phyloP scores from a whole-genome alignment of 2,797 vertebrate species.

The Petrocephalus sullivani region DNA sequence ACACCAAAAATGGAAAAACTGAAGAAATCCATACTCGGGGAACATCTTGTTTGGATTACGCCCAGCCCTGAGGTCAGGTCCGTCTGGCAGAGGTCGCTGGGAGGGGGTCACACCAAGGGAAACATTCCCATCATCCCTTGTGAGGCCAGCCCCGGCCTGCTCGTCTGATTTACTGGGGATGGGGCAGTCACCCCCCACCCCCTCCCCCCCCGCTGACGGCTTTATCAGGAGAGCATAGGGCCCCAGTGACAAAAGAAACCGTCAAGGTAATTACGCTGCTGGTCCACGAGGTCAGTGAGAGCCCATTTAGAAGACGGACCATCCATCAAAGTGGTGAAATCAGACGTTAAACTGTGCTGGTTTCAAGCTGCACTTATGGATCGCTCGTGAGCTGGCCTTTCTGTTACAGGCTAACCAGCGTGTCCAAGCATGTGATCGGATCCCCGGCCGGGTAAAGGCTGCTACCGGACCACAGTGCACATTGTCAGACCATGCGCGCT shows the following conservation, averaged over 20 bases:
- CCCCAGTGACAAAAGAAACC: neutral
- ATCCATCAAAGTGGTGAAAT: neutral
- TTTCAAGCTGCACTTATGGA: neutral
- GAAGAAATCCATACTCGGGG: neutral
- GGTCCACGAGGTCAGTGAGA: neutral
- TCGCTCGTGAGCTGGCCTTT: neutral
- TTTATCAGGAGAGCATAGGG: neutral
- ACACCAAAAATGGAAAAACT: neutral
- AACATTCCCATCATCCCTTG: neutral
- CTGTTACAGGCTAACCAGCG: neutral
- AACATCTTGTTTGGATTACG: conserved; percentile 6
- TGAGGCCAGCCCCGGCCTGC: neutral
- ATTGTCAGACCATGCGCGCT: neutral
- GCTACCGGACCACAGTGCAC: neutral
- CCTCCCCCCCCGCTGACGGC: neutral
- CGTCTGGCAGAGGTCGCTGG: neutral
- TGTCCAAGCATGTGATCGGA: neutral
- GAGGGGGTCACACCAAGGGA: neutral
- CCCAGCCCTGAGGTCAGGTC: neutral
- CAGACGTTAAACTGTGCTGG: neutral
- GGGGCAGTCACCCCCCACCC: neutral
- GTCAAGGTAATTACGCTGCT: neutral
- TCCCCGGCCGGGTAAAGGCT: neutral
- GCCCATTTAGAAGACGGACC: neutral
- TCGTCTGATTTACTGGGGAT: neutral